These are phyloP conservation scores for Omphaloscelis lunosa DNA, from an alignment of 2,888 invertebrate species.

Conservation along the genomic window DNA sequence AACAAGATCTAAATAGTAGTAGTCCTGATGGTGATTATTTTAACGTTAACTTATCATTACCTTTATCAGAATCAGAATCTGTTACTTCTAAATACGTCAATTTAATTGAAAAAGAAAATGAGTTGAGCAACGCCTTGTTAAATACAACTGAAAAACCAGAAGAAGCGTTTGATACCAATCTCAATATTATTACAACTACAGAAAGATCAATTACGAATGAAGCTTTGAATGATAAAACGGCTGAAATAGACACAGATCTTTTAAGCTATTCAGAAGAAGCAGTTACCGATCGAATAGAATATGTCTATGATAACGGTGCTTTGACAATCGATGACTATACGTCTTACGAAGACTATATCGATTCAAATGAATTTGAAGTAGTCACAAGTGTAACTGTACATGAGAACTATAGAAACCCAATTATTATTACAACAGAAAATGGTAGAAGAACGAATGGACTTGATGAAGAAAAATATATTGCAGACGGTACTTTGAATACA, in stretches of 20 bases:
- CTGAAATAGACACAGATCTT: not conserved
- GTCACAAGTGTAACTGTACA: not conserved
- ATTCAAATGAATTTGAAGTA: constrained; percentile 21
- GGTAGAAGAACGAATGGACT: not conserved
- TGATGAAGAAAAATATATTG: not conserved
- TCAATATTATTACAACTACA: constrained; percentile 6
- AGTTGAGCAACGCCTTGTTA: not conserved
- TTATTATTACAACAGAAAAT: not conserved
- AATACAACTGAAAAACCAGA: constrained; percentile 1
- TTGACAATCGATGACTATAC: not conserved
- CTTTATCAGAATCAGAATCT: no score
- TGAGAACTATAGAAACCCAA: not conserved
- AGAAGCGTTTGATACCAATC: not conserved
- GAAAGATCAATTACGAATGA: not conserved
- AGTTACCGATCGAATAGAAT: not conserved
- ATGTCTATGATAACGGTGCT: not conserved
- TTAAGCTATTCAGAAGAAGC: not conserved
- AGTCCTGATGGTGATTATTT: not conserved
- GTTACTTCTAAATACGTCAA: not conserved
- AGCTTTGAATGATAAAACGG: not conserved
- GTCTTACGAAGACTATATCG: constrained; percentile 13
- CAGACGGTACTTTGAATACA: not conserved
- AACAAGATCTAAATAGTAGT: not conserved
- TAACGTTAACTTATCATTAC: not conserved
- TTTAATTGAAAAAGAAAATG: constrained; percentile 4